Percentiles rank a stretch among this genome's conserved stretches.
Conservation (phyloP, 2,888 invertebrate species). For the Melolontha melolontha region DNA sequence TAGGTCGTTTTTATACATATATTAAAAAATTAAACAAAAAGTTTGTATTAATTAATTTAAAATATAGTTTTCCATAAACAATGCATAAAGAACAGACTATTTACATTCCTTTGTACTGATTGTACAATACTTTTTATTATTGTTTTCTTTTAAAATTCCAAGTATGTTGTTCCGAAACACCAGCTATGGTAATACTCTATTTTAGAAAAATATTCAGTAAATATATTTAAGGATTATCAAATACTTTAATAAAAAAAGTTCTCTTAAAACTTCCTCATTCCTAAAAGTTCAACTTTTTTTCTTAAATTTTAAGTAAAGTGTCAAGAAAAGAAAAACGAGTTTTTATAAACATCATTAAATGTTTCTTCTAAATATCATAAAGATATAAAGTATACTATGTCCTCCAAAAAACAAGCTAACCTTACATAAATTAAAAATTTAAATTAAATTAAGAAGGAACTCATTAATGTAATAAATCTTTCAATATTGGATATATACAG, state of each 20-base stretch:
- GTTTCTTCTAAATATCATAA: too few relatives aligned
- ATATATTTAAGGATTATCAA: neutral
- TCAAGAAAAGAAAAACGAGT: slow-evolving; percentile 11
- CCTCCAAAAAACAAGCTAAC: slow-evolving; percentile 3
- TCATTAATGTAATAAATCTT: too few relatives aligned
- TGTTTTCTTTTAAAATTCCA: slow-evolving; percentile 19
- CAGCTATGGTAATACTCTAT: neutral
- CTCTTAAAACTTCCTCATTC: slow-evolving; percentile 21
- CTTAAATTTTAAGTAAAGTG: slow-evolving; percentile 1
- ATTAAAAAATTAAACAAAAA: too few relatives aligned
- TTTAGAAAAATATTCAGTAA: neutral
- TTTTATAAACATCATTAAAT: neutral
- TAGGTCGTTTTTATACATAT: too few relatives aligned
- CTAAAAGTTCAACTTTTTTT: neutral
- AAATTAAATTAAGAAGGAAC: neutral
- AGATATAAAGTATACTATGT: neutral
- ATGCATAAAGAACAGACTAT: slow-evolving; percentile 14
- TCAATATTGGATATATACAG: too few relatives aligned
- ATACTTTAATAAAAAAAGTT: neutral
- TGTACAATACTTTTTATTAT: slow-evolving; percentile 3
- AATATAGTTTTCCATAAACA: too few relatives aligned
- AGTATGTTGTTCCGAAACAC: neutral
- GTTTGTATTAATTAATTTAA: too few relatives aligned
- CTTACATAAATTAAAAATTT: slow-evolving; percentile 2
- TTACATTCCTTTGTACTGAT: slow-evolving; percentile 20